These are phyloP conservation scores for Colinus virginianus DNA, from an alignment of 2,113 vertebrate species.

Conservation along the genomic window DNA sequence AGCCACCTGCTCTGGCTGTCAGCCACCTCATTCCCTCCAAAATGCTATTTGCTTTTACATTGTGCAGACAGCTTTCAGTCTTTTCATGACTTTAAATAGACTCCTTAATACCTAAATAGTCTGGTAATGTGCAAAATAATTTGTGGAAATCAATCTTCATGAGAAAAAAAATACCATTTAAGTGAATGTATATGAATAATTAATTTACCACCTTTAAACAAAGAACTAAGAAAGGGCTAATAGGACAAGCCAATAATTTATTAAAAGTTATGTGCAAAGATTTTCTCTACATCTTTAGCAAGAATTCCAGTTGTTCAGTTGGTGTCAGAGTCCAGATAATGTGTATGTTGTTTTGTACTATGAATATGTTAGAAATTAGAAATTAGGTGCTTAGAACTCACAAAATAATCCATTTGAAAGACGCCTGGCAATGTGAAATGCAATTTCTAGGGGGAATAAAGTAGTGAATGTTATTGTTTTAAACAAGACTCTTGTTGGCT, in stretches of 20 bases:
- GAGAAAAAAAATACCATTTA: neutral
- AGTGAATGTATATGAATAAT: neutral
- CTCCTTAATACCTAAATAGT: neutral
- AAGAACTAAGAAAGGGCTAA: neutral
- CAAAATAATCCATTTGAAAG: conserved; percentile 41
- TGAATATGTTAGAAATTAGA: conserved; percentile 60
- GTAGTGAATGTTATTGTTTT: conserved; percentile 32
- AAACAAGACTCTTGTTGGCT: conserved; percentile 24
- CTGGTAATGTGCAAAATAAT: neutral
- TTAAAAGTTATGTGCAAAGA: neutral
- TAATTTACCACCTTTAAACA: neutral
- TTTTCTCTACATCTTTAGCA: neutral
- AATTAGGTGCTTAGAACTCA: conserved; percentile 51
- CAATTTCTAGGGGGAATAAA: accelerated
- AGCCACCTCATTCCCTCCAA: accelerated
- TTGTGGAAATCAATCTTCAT: neutral
- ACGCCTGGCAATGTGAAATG: neutral
- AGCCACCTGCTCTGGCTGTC: neutral
- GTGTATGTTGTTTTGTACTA: conserved; percentile 29
- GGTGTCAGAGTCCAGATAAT: conserved; percentile 10
- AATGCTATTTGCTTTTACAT: accelerated
- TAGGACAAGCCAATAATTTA: neutral
- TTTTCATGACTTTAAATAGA: neutral
- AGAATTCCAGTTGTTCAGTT: conserved; percentile 34
- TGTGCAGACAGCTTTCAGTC: neutral